Evolutionary conservation across 1,140 invertebrate genomes (phyloP).

Genomic region (Cotesia chilonis): DNA sequence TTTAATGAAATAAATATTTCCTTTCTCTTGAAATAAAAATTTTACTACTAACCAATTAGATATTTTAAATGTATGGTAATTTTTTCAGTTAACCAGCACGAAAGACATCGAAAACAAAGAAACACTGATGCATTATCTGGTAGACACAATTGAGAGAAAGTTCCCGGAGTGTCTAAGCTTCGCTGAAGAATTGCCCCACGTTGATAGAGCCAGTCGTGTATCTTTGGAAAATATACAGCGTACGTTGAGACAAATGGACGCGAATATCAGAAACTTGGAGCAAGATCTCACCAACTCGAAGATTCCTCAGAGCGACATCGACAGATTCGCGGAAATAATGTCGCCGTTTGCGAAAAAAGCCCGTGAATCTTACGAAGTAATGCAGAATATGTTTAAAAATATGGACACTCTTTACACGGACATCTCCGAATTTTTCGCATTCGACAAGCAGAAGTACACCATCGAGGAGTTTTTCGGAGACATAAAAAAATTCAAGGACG

Average conservation of each 20-base stretch:
- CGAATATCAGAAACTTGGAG: slow-evolving; percentile 85
- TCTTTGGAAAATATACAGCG: slow-evolving; percentile 88
- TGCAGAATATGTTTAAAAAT: slow-evolving; percentile 93
- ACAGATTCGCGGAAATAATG: slow-evolving; percentile 87
- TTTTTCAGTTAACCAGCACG: slow-evolving; percentile 83
- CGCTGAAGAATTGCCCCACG: slow-evolving; percentile 86
- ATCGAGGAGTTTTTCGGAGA: slow-evolving; percentile 97
- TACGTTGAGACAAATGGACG: slow-evolving; percentile 85
- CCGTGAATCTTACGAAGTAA: slow-evolving; percentile 83
- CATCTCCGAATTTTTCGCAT: slow-evolving; percentile 90
- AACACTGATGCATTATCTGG: slow-evolving; percentile 93
- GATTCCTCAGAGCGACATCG: slow-evolving; percentile 79
- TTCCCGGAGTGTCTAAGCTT: slow-evolving; percentile 87
- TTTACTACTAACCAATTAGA: slow-evolving; percentile 11
- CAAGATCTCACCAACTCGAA: slow-evolving; percentile 86
- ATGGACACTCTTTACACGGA: slow-evolving; percentile 88
- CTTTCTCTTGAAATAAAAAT: not conserved
- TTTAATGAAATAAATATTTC: too few species aligned
- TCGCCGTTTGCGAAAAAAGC: slow-evolving; percentile 82
- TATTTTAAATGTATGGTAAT: slow-evolving; percentile 38
- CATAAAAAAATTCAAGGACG: slow-evolving; percentile 94
- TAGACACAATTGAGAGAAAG: slow-evolving; percentile 86
- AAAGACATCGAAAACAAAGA: slow-evolving; percentile 94
- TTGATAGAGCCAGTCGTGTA: slow-evolving; percentile 83
- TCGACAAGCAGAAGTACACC: slow-evolving; percentile 93